Conservation (phyloP, 2,113 vertebrate species). For the Megalops atlanticus region DNA sequence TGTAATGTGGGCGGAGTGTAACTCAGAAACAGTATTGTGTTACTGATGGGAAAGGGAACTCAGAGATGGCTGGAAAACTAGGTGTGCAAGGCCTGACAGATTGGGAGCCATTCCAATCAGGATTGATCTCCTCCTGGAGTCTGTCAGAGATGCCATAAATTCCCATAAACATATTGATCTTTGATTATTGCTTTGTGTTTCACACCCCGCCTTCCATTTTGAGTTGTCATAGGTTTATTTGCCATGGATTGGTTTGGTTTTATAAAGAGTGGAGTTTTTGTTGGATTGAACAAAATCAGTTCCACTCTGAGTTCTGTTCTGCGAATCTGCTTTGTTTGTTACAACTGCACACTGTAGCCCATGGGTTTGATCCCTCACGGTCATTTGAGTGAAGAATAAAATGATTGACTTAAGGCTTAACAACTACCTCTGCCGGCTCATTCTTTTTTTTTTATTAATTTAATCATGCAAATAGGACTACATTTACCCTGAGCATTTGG, state of each 20-base stretch:
- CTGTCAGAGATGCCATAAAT: neutral
- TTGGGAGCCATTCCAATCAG: constrained; percentile 28
- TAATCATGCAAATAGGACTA: neutral
- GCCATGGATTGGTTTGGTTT: neutral
- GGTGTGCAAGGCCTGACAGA: neutral
- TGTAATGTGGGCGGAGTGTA: constrained; percentile 43
- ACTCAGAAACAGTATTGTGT: constrained; percentile 50
- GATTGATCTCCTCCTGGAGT: neutral
- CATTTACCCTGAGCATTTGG: no score
- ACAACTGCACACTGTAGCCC: neutral
- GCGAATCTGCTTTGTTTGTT: neutral
- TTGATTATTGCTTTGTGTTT: neutral
- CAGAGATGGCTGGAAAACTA: neutral
- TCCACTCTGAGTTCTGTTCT: neutral
- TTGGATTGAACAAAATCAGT: neutral
- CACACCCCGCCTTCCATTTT: neutral
- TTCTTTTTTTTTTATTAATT: neutral
- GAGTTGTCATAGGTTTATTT: neutral
- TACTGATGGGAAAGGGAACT: constrained; percentile 43
- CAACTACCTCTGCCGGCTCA: neutral
- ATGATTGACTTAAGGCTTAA: neutral
- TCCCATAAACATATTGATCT: constrained; percentile 3
- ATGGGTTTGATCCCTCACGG: neutral
- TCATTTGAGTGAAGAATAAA: neutral
- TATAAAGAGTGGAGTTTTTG: neutral